Evolutionary conservation across 2,797 vertebrate genomes (phyloP).

Genomic region (Leuciscus waleckii): DNA sequence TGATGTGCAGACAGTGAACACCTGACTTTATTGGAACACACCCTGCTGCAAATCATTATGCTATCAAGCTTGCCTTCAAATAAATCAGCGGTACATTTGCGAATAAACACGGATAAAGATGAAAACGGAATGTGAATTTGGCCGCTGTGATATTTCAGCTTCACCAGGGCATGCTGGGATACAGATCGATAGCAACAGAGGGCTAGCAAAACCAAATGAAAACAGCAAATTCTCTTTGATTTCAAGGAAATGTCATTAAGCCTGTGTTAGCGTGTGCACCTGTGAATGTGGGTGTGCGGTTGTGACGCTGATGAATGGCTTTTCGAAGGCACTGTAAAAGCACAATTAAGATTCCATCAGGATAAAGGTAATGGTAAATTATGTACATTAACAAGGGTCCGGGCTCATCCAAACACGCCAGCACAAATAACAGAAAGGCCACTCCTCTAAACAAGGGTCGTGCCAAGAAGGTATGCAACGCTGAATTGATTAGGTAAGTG

Average conservation of each 20-base stretch:
- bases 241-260: conserved; percentile 72
- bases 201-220: conserved; percentile 70
- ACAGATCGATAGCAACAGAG: conserved; percentile 74
- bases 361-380: conserved; percentile 85
- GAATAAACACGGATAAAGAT: conserved; percentile 2
- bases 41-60: background rate
- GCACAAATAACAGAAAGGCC: conserved; percentile 61
- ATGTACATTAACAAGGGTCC: conserved; percentile 81
- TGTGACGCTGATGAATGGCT: conserved; percentile 79
- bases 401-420: conserved; percentile 70
- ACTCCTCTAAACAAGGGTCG: conserved; percentile 45
- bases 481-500: conserved; percentile 73
- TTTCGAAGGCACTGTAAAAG: conserved; percentile 68
- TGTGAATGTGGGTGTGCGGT: conserved; percentile 48
- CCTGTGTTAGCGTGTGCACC: conserved; percentile 2
- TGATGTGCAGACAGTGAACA: conserved; percentile 11
- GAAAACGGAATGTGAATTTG: background rate
- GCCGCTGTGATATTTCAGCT: conserved; percentile 58
- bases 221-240: conserved; percentile 71
- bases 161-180: conserved; percentile 65
- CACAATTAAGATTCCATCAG: conserved; percentile 87
- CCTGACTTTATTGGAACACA: background rate
- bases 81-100: background rate
- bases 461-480: conserved; percentile 50
- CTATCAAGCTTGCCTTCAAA: conserved; percentile 13